Base-by-base conservation (phyloP, 2,797 vertebrate genomes). In the Gorsachius magnificus region DNA sequence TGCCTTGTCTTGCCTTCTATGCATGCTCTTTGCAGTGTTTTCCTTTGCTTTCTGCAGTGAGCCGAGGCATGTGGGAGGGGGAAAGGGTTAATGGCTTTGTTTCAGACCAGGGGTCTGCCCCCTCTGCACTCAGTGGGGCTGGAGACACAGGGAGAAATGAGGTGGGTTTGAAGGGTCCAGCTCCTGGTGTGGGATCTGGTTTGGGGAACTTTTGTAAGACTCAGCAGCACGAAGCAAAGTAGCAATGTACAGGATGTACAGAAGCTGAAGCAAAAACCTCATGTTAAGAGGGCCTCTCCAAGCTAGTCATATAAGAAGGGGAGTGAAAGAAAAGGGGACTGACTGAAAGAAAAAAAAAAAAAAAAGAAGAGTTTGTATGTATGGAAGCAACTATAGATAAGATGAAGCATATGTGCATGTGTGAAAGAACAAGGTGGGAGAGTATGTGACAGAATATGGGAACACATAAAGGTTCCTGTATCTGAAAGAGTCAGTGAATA, bases 351-450 rank as follows among this genome's bases (percentile, higher is more conserved):
- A 38, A 5, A 19, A 31, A 29, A n/a, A 24, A 17, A 33, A 51
- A 9, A 6, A 35, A 8, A n/a, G 4, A 29, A 60, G 12, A 58
- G 63, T 35, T 79, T 74, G 83, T 68, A 56, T 92, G 74, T 46
- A 33, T 72, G 69, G 70, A 83, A 79, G 93, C 8, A 78, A 50
- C 70, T 91, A 10, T 46, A 88, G 85, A 66, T 90, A 90, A 90
- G 74, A 74, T 11, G 45, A 85, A 96, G 48, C 90, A 94, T 89
- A 90, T 94, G 91, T 93, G 83, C 85, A 94, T 93, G 91, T 96
- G 96, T 94, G 94, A 92, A 92, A 94, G 95, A 90, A 75, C 88
- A 87, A 95, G 78, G 93, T 96, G 94, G 93, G 72, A 96, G 93
- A 90, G 85, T 48, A 76, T 28, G 78, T 25, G 90, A 93, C 65